Conservation (phyloP, 2,113 vertebrate species). For the Podarcis muralis region DNA sequence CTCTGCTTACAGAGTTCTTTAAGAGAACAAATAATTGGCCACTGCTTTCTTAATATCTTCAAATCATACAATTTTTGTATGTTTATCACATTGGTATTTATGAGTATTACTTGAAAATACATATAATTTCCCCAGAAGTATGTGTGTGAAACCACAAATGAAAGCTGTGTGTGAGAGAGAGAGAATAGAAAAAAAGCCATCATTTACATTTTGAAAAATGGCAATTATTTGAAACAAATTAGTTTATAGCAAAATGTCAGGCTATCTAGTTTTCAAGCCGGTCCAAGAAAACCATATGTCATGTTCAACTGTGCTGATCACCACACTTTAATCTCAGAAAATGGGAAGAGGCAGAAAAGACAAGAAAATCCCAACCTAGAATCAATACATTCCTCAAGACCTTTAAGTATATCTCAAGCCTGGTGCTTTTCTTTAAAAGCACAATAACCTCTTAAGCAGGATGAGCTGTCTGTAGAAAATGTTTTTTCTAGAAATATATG, state of each 20-base stretch:
- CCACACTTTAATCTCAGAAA: not conserved
- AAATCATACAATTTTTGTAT: not conserved
- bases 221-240: not conserved
- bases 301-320: slow-evolving; percentile 11
- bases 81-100: not conserved
- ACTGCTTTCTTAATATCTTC: too few relatives aligned
- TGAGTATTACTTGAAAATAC: slow-evolving; percentile 16
- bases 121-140: not conserved
- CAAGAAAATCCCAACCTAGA: not conserved
- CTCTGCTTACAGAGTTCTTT: not conserved
- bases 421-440: not conserved
- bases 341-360: not conserved
- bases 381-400: not conserved
- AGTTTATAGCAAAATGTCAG: not conserved
- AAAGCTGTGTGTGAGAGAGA: not conserved
- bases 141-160: not conserved
- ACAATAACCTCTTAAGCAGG: not conserved
- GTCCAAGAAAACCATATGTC: not conserved
- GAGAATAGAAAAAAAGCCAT: not conserved
- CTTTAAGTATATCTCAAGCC: not conserved
- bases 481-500: not conserved
- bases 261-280: not conserved
- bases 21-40: too few relatives aligned
- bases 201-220: not conserved
- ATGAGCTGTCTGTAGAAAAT: not conserved